Percentiles rank a stretch among this genome's conserved stretches.
Evolutionary conservation across 1,140 invertebrate genomes (phyloP).

Genomic region (Liolophura sinensis): DNA sequence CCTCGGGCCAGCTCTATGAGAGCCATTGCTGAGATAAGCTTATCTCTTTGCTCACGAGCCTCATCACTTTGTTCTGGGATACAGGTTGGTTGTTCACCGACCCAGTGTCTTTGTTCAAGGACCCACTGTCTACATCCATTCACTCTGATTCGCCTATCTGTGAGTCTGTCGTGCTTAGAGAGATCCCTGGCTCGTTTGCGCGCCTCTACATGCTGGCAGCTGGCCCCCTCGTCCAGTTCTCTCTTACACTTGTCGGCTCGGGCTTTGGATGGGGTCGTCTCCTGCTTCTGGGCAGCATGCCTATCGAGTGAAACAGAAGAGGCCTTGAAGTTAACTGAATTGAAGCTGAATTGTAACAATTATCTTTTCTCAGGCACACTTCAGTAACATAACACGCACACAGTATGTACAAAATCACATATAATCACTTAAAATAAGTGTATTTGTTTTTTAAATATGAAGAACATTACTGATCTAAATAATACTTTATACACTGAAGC

Average conservation of each 20-base stretch:
- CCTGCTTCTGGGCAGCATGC: constrained; percentile 12
- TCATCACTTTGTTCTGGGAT: background rate
- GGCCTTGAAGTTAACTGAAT: background rate
- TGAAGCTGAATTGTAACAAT: no score
- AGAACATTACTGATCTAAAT: no score
- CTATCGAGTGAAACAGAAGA: constrained; percentile 3
- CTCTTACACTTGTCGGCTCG: constrained; percentile 6
- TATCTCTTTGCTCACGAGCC: constrained; percentile 49
- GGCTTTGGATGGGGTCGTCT: constrained; percentile 1
- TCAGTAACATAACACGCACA: no score
- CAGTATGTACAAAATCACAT: no score
- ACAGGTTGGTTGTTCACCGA: no score
- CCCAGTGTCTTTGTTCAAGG: no score
- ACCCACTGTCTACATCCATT: no score
- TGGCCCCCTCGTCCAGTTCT: constrained; percentile 4
- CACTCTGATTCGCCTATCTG: no score
- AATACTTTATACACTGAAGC: no score
- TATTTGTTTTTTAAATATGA: no score
- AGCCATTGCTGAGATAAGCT: constrained; percentile 69
- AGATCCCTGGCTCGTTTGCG: background rate
- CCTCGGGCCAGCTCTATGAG: constrained; percentile 67
- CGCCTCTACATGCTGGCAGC: background rate
- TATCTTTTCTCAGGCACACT: no score
- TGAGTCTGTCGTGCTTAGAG: background rate
- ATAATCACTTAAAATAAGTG: no score